Percentiles rank a stretch among this genome's conserved stretches.
Conservation (phyloP, 2,888 invertebrate genomes). For the Callyntrura guangdongensis region DNA sequence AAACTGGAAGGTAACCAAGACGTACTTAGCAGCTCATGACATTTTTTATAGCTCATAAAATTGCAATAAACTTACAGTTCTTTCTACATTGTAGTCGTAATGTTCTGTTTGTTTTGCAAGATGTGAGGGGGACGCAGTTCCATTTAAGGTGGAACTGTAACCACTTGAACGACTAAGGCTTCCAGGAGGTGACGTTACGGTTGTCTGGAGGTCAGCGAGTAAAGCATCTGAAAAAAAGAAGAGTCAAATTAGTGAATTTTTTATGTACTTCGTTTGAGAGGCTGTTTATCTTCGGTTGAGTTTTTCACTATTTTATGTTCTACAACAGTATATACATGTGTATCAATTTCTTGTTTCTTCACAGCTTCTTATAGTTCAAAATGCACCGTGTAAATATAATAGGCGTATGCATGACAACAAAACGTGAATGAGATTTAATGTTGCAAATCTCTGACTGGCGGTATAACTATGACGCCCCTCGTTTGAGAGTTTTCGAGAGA, state of each 20-base stretch:
- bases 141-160: conserved; percentile 82
- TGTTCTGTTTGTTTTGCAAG: conserved; percentile 84
- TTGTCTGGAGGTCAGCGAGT: conserved; percentile 98
- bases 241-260: neutral
- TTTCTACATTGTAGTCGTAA: conserved; percentile 85
- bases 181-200: conserved; percentile 89
- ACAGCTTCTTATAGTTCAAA: too few species aligned
- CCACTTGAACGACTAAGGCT: conserved; percentile 85
- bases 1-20: neutral
- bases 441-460: too few species aligned
- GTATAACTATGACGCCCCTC: too few species aligned
- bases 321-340: too few species aligned
- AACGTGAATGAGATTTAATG: neutral
- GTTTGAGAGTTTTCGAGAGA: neutral
- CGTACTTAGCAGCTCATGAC: too few species aligned
- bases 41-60: neutral
- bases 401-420: neutral
- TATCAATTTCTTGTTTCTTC: too few species aligned
- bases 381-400: too few species aligned
- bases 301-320: too few species aligned
- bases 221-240: conserved; percentile 92
- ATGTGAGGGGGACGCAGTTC: conserved; percentile 80
- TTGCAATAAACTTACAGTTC: conserved; percentile 81
- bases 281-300: neutral
- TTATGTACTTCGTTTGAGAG: neutral